Percentiles rank a stretch among this genome's conserved stretches.
Conservation (phyloP, 1,140 invertebrate species). For the Heliconius congener region DNA sequence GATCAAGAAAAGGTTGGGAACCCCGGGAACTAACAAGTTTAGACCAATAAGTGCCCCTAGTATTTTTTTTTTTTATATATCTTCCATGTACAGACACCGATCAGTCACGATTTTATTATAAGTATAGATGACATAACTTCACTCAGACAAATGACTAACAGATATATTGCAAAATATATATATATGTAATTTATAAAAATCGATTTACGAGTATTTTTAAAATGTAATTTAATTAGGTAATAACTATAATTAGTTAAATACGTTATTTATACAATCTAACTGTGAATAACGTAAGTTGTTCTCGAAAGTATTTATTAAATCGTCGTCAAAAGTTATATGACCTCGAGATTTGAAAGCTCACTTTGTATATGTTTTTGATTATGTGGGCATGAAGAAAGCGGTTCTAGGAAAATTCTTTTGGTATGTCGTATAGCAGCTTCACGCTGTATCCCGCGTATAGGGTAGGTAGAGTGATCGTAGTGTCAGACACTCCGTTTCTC, state of each 20-base stretch:
- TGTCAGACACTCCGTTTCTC: too few relatives aligned
- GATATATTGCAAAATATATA: background rate
- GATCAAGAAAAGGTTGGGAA: too few relatives aligned
- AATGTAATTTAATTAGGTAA: background rate
- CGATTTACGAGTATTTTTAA: background rate
- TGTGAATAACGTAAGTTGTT: background rate
- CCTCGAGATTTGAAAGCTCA: constrained; percentile 33
- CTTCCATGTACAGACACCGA: too few relatives aligned
- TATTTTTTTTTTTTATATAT: too few relatives aligned
- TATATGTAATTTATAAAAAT: background rate
- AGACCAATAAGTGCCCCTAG: too few relatives aligned
- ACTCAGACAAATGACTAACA: too few relatives aligned
- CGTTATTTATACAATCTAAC: background rate
- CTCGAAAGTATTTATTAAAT: constrained; percentile 18
- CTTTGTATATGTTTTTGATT: constrained; percentile 16
- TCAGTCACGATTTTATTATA: too few relatives aligned
- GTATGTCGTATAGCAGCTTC: too few relatives aligned
- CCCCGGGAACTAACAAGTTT: too few relatives aligned
- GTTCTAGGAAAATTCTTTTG: background rate
- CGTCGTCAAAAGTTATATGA: constrained; percentile 24
- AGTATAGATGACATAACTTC: too few relatives aligned
- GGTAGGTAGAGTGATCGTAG: too few relatives aligned
- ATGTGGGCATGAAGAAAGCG: constrained; percentile 5
- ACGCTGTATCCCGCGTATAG: too few relatives aligned
- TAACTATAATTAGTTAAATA: background rate